Evolutionary conservation across 2,797 vertebrate genomes (phyloP), one percentile per base, ranked within the genome.

Genomic region (Remorina albescens): DNA sequence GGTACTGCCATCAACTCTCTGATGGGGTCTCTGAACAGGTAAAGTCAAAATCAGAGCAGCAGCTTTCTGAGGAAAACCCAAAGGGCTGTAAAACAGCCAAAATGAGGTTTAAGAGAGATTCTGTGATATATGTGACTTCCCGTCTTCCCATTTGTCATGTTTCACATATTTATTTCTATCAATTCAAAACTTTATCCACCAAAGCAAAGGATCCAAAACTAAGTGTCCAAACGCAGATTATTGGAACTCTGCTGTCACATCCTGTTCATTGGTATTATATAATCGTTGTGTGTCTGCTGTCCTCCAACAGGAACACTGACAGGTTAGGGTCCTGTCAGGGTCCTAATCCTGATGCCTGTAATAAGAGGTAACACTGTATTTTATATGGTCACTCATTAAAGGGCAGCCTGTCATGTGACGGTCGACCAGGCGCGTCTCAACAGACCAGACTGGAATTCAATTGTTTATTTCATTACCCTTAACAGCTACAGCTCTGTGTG

Each of bases 1-100:
- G 69, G 76, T 18, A 28, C 9, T 34, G 81, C 59, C 32, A 41
- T 86, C 39, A 11, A n/a, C 0, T 0, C 1, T 2, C 55, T 93
- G 63, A 0, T 90, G 50, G 0, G 8, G 0, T n/a, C 69, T 1
- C 82, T 93, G 50, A 91, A 91, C 81, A 90, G 90, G 91, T 93
- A 85, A 16, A 61, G 34, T 47, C 5, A 26, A 41, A 54, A 36
- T 19, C 16, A 1, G 3, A 5, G 15, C 7, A 32, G 10, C 32
- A 41, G 26, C 8, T 49, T n/a, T n/a, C n/a, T n/a, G n/a, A n/a
- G n/a, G n/a, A n/a, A n/a, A n/a, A n/a, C n/a, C n/a, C n/a, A n/a
- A n/a, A n/a, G n/a, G n/a, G n/a, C n/a, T n/a, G n/a, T n/a, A n/a
- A n/a, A n/a, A n/a, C n/a, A n/a, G n/a, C n/a, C n/a, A n/a, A n/a